These are phyloP conservation scores for Thunnus thynnus DNA, from an alignment of 2,113 vertebrate species.

Conservation along the genomic window DNA sequence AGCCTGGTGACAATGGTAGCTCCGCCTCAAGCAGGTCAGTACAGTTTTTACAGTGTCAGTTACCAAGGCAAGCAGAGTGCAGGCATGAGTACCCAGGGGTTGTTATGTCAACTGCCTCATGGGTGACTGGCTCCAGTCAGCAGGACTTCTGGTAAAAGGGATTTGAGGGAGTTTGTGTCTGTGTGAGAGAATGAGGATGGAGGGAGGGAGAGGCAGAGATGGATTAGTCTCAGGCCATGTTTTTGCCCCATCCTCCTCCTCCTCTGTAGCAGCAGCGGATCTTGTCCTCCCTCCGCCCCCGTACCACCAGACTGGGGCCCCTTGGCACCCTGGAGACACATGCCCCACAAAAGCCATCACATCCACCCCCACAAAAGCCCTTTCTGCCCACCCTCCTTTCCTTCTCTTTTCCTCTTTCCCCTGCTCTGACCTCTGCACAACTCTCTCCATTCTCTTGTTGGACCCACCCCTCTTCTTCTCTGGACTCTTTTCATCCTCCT, in stretches of 20 bases:
- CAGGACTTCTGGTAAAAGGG: constrained; percentile 78
- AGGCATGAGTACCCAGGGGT: constrained; percentile 62
- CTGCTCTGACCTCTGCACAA: constrained; percentile 43
- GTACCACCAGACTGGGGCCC: constrained; percentile 50
- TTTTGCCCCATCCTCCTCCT: constrained; percentile 41
- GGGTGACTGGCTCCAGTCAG: constrained; percentile 73
- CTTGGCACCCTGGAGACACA: constrained; percentile 69
- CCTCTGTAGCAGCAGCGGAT: constrained; percentile 34
- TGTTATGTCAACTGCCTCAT: constrained; percentile 79
- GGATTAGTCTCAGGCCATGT: constrained; percentile 66
- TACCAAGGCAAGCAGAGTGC: constrained; percentile 52
- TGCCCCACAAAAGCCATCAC: constrained; percentile 69
- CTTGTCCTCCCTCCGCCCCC: constrained; percentile 39
- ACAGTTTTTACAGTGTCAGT: constrained; percentile 64
- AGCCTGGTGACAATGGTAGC: constrained; percentile 28
- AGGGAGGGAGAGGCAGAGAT: constrained; percentile 36
- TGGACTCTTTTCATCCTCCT: constrained; percentile 13
- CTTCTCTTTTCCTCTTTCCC: constrained; percentile 29
- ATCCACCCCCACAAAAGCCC: constrained; percentile 64
- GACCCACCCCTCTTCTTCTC: not conserved
- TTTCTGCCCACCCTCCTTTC: constrained; percentile 36
- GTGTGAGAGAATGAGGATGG: constrained; percentile 41
- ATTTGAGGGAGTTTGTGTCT: constrained; percentile 72
- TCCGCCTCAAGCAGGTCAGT: constrained; percentile 46
- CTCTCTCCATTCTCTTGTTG: constrained; percentile 36